Evolutionary conservation across 1,140 invertebrate species (phyloP).

Genomic region (Dendrolimus punctatus): DNA sequence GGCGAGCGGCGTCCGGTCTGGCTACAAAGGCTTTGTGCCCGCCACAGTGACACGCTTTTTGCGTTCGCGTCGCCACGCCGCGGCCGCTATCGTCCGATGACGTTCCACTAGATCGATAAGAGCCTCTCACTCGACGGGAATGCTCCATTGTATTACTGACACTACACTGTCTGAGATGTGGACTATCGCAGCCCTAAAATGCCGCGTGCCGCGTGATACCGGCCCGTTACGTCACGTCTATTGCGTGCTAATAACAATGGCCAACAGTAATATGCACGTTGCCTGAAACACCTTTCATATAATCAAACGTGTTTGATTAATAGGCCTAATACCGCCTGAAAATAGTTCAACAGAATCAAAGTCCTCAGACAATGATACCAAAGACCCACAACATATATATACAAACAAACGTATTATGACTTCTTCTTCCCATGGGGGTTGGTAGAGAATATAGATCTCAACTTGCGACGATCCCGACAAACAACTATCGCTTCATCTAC

Average conservation of each 20-base stretch:
- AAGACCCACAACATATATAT: no score
- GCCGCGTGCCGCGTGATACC: constrained; percentile 20
- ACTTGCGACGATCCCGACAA: no score
- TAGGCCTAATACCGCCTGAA: no score
- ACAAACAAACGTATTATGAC: no score
- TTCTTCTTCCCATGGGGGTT: no score
- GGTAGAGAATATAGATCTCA: no score
- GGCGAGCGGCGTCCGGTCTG: constrained; percentile 57
- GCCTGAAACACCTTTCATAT: neutral
- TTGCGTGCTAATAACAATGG: constrained; percentile 19
- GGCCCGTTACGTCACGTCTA: neutral
- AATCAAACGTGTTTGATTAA: no score
- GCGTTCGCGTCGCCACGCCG: constrained; percentile 21
- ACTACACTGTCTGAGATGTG: constrained; percentile 59
- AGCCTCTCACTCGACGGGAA: constrained; percentile 58
- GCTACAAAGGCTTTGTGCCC: constrained; percentile 63
- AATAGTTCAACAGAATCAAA: no score
- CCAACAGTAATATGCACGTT: constrained; percentile 5
- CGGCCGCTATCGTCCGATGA: constrained; percentile 49
- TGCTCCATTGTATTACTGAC: constrained; percentile 64
- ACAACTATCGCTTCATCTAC: no score
- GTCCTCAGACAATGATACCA: no score
- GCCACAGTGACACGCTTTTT: constrained; percentile 69
- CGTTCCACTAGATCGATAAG: constrained; percentile 68
- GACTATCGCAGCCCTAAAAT: constrained; percentile 59